Evolutionary conservation across 2,888 invertebrate species (phyloP), one percentile per base, ranked within the genome.

Genomic region (Nemoura dubitans): DNA sequence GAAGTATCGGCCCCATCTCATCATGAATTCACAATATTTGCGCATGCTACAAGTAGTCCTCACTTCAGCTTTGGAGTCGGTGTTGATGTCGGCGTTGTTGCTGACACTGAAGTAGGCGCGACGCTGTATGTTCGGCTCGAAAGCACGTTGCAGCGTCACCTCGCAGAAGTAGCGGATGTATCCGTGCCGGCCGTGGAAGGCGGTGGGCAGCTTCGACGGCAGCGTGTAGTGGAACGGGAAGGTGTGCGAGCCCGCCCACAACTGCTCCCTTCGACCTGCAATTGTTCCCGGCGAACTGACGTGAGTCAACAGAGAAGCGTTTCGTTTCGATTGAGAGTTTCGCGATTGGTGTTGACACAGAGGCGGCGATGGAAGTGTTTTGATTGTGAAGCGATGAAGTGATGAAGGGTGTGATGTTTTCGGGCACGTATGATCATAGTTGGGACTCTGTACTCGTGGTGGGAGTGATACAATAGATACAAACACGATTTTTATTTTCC

Each of bases 121-220:
- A 0, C 89, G 86, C n/a, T 88, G 88, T 77, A 90, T 89, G 27
- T 88, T 89, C 6, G 89, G 89, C 14, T 88, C 88, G 86, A 89
- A 88, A 84, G 89, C 89, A 5, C 90, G 86, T 43, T 90, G 89
- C 0, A 90, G 88, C 10, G 89, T 87, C 16, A 90, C 90, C 87
- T 90, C 90, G 85, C 90, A 89, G 87, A 89, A 90, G 88, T 90
- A 90, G 14, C 90, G 89, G 26, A 90, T 89, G 87, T 89, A 90
- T 30, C 90, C 90, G 83, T 88, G 89, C 27, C 89, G 88, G 16
- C 90, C 90, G 84, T 89, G 89, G 87, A 89, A 90, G 14, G 90
- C 89, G 1, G 89, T 87, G 0, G 90, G 90, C 29, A 90, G 88
- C 84, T 89, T 89, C 30, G 88, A 87, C 6, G 90, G 90, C 29